Percentiles rank a stretch among this genome's conserved stretches.
Conservation (phyloP, 2,888 invertebrate species). For the Nomada ruficornis region DNA sequence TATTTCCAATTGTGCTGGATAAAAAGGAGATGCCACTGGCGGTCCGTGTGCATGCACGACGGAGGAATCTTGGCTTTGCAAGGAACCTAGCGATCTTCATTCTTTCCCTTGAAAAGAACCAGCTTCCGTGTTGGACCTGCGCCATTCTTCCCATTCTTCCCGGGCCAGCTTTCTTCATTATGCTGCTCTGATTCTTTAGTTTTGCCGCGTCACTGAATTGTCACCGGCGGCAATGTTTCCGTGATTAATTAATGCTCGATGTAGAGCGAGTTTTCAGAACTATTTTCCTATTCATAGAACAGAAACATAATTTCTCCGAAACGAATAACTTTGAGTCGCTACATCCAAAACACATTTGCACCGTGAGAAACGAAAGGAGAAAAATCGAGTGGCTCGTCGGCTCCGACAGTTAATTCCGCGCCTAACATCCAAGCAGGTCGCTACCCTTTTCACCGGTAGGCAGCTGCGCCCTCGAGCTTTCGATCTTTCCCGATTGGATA, state of each 20-base stretch:
- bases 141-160: slow-evolving; percentile 7
- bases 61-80: slow-evolving; percentile 13
- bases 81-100: slow-evolving; percentile 7
- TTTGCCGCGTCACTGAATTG: background rate
- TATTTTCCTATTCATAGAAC: background rate
- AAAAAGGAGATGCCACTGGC: slow-evolving; percentile 48
- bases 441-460: slow-evolving; percentile 68
- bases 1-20: slow-evolving; percentile 54
- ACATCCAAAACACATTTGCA: slow-evolving; percentile 15
- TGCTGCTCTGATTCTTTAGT: background rate
- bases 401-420: slow-evolving; percentile 79
- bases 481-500: slow-evolving; percentile 77
- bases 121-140: slow-evolving; percentile 1
- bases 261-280: too few species aligned
- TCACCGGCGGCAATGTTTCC: background rate
- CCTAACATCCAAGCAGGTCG: slow-evolving; percentile 74
- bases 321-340: background rate
- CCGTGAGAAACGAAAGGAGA: slow-evolving; percentile 45
- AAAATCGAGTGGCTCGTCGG: slow-evolving; percentile 72
- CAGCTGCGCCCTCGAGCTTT: slow-evolving; percentile 74
- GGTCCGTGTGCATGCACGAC: background rate
- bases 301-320: slow-evolving; percentile 1
- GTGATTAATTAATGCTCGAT: background rate
- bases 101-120: slow-evolving; percentile 18
- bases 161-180: background rate